A percentile compares a stretch with the other conserved stretches of the same genome.
Evolutionary conservation across 2,888 invertebrate species (phyloP).

Genomic region (Yponomeuta plumbellus): DNA sequence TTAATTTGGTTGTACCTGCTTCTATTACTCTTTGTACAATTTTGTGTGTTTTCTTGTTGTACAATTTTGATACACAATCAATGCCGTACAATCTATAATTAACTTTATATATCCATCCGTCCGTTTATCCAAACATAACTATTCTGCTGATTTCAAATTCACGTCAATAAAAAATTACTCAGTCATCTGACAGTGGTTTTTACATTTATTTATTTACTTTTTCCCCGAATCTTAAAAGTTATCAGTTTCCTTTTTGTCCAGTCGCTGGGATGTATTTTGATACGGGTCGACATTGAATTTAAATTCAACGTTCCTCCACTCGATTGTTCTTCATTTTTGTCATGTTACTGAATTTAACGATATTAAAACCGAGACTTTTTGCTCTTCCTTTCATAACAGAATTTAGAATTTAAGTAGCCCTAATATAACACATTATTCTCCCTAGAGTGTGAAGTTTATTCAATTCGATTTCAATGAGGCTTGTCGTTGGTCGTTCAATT

Average conservation of each 20-base stretch:
- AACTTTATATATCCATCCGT: too few species aligned
- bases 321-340: slow-evolving; percentile 37
- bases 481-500: slow-evolving; percentile 44
- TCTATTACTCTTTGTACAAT: too few species aligned
- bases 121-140: too few species aligned
- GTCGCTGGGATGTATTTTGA: slow-evolving; percentile 47
- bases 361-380: not conserved
- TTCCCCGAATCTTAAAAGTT: slow-evolving; percentile 35
- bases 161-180: too few species aligned
- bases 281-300: slow-evolving; percentile 52
- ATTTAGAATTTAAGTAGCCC: not conserved
- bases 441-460: slow-evolving; percentile 40
- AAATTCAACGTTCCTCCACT: slow-evolving; percentile 10
- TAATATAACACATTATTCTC: slow-evolving; percentile 1
- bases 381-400: not conserved
- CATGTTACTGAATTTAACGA: slow-evolving; percentile 44
- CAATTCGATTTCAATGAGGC: slow-evolving; percentile 49
- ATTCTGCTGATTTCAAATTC: too few species aligned
- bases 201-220: slow-evolving; percentile 21
- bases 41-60: too few species aligned
- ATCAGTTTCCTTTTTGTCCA: slow-evolving; percentile 34
- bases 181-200: too few species aligned
- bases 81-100: too few species aligned
- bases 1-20: too few species aligned
- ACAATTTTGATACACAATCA: too few species aligned